Conservation (phyloP, 2,888 invertebrate species). For the Lycia hirtaria region DNA sequence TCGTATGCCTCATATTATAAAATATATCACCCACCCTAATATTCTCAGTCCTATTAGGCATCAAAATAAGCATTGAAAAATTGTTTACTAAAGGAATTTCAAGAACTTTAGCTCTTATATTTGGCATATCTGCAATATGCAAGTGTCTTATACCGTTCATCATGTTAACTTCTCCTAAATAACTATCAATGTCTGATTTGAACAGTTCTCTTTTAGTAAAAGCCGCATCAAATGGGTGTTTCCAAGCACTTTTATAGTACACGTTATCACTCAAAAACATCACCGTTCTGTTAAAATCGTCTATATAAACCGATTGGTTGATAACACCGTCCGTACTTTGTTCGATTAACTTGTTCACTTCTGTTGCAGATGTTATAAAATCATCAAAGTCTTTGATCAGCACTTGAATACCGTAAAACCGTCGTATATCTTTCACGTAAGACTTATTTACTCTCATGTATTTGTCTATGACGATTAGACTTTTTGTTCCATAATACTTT, state of each 20-base stretch:
- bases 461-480: slow-evolving; percentile 59
- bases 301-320: slow-evolving; percentile 47
- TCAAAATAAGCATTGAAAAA: slow-evolving; percentile 62
- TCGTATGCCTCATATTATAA: slow-evolving; percentile 54
- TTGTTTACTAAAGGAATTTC: slow-evolving; percentile 57
- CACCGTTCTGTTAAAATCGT: slow-evolving; percentile 59
- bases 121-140: slow-evolving; percentile 51
- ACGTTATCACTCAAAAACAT: slow-evolving; percentile 61
- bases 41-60: slow-evolving; percentile 52
- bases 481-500: slow-evolving; percentile 49
- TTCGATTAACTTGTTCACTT: slow-evolving; percentile 54
- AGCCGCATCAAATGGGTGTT: slow-evolving; percentile 55
- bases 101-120: slow-evolving; percentile 57
- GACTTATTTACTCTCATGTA: slow-evolving; percentile 54
- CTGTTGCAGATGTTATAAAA: slow-evolving; percentile 45
- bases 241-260: slow-evolving; percentile 63
- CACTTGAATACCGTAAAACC: slow-evolving; percentile 52
- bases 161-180: slow-evolving; percentile 60
- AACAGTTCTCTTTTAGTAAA: slow-evolving; percentile 54
- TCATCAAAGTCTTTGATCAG: slow-evolving; percentile 57
- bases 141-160: slow-evolving; percentile 64
- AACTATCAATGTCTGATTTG: not conserved
- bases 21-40: slow-evolving; percentile 56
- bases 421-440: slow-evolving; percentile 52
- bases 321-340: slow-evolving; percentile 51